Evolutionary conservation across 1,140 invertebrate genomes (phyloP), one percentile per base, ranked within the genome.

Genomic region (Plodia interpunctella): DNA sequence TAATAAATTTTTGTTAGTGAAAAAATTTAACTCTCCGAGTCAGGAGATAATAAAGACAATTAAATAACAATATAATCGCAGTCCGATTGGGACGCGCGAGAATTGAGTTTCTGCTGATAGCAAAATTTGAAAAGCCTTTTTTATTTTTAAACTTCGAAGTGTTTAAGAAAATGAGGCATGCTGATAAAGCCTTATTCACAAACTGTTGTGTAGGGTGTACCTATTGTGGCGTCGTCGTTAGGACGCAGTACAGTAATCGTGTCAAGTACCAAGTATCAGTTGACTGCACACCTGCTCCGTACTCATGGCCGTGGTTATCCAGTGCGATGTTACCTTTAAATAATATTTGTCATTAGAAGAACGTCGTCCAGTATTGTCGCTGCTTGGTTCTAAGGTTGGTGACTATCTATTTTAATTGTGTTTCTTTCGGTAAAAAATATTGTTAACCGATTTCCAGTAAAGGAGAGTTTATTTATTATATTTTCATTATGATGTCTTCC

Each of bases 171-270:
- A 44, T n/a, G n/a, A 30, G 8, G 28, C 5, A 17, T 32, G 13
- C 2, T 55, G 44, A 20, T 55, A 17, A 55, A 11, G 20, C 30
- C 20, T 49, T 28, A 20, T 10, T 20, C 10, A 10, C 38, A 5
- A 58, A 68, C 70, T 78, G 51, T 66, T 60, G 10, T 30, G 30
- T 11, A 25, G 63, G 50, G n/a, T 76, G 74, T 79, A 79, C 76
- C 49, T 53, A 72, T 76, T 77, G 68, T 80, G 59, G 21, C 20
- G 25, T 21, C 59, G 59, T 62, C 65, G 51, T 38, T 32, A 54
- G 53, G 17, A 20, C 11, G 17, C 53, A 38, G n/a, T 20, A n/a
- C n/a, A n/a, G 5, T 53, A 53, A 53, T 53, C 51, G 51, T n/a
- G 21, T 25, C 10, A 53, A 20, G 51, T n/a, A 53, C 21, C 51